Percentiles rank a stretch among this genome's conserved stretches.
Evolutionary conservation across 53 echinoderm and acorn worm genomes (phyloP).

Genomic region (Holothuria leucospilota): DNA sequence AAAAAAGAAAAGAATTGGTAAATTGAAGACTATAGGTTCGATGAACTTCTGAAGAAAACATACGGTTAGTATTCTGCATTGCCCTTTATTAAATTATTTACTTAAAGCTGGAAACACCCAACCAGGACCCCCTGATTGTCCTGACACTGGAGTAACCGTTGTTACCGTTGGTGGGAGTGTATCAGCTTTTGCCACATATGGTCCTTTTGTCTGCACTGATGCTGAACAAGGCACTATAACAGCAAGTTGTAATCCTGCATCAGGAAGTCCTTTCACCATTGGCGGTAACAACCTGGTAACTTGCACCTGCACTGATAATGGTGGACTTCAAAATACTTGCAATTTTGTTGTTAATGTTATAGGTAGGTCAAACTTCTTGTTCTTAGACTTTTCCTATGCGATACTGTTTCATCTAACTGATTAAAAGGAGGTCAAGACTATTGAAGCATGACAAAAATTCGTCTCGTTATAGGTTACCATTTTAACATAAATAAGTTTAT

Average conservation of each 20-base stretch:
- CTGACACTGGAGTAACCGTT: background rate
- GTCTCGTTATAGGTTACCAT: too few species aligned
- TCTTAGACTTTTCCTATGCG: too few species aligned
- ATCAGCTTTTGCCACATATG: background rate
- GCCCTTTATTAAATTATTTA: too few species aligned
- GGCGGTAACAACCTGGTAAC: background rate
- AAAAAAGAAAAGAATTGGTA: too few species aligned
- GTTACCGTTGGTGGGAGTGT: background rate
- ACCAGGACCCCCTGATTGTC: background rate
- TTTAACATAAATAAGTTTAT: too few species aligned
- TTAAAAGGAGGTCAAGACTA: too few species aligned
- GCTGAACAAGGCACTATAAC: background rate
- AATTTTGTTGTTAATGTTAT: background rate
- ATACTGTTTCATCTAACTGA: too few species aligned
- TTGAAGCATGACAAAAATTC: too few species aligned
- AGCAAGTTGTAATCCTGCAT: background rate
- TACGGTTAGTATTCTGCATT: too few species aligned
- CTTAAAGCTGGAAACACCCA: too few species aligned
- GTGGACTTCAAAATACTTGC: background rate
- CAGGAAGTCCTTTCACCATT: background rate
- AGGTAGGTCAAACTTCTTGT: background rate
- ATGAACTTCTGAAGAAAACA: too few species aligned
- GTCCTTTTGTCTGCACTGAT: background rate
- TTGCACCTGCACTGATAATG: background rate
- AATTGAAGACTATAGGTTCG: too few species aligned